These are phyloP conservation scores for rat (Rattus norvegicus) DNA, from an alignment of 2,113 vertebrate genomes.

Conservation along the genomic window DNA sequence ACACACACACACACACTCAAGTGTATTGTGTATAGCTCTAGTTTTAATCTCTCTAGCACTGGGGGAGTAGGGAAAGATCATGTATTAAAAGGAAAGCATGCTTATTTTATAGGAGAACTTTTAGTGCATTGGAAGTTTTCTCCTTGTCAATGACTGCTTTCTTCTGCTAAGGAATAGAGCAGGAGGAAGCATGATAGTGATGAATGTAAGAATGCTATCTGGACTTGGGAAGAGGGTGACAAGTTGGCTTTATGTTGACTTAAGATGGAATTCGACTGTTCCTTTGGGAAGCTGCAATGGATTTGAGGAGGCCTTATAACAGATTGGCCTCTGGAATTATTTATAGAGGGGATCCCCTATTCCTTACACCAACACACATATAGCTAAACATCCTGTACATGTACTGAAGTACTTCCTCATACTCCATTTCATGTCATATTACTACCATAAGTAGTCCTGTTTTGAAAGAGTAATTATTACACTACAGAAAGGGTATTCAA, in stretches of 20 bases:
- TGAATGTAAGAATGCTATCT: neutral
- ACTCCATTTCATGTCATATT: neutral
- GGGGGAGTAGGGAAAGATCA: neutral
- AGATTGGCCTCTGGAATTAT: neutral
- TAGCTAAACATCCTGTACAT: neutral
- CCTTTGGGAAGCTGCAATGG: neutral
- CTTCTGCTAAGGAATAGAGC: neutral
- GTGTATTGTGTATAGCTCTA: neutral
- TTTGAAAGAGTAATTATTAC: neutral
- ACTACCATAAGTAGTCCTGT: neutral
- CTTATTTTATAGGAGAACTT: neutral
- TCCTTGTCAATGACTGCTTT: neutral
- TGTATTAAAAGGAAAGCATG: neutral
- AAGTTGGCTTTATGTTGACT: neutral
- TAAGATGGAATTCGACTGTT: neutral
- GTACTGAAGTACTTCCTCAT: too few relatives aligned
- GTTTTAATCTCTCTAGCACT: neutral
- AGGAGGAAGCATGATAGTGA: neutral
- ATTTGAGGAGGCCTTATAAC: neutral
- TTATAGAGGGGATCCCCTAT: neutral
- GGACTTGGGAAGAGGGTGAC: neutral
- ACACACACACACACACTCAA: neutral
- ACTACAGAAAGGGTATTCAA: neutral
- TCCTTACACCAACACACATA: too few relatives aligned
- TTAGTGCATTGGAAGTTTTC: neutral